phyloP scores from a whole-genome alignment of 2,888 invertebrate species.

The Thyatira batis region DNA sequence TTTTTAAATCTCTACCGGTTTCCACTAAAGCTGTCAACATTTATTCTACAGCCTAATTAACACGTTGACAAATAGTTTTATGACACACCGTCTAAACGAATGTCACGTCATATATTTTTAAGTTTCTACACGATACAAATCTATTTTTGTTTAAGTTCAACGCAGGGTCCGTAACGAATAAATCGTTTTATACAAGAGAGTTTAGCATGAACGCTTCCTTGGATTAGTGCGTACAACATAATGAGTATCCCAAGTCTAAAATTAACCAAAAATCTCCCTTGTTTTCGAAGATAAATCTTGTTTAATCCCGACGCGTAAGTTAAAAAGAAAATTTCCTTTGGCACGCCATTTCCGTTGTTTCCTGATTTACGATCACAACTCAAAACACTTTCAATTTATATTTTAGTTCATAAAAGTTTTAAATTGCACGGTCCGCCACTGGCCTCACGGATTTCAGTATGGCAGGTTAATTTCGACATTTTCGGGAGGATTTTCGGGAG shows the following conservation, averaged over 20 bases:
- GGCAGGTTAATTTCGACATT: conserved; percentile 51
- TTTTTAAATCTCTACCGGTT: conserved; percentile 50
- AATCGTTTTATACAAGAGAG: conserved; percentile 48
- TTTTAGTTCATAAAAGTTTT: conserved; percentile 54
- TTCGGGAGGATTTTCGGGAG: conserved; percentile 37
- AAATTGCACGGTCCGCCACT: conserved; percentile 41
- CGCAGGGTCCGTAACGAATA: conserved; percentile 48
- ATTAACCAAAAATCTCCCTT: conserved; percentile 54
- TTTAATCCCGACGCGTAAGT: conserved; percentile 56
- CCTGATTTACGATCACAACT: conserved; percentile 45
- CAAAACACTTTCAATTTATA: conserved; percentile 28
- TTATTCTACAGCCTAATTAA: conserved; percentile 66
- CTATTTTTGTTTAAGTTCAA: conserved; percentile 65
- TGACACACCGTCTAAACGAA: conserved; percentile 62
- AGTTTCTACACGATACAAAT: conserved; percentile 43
- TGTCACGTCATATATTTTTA: conserved; percentile 63
- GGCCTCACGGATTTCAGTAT: conserved; percentile 26
- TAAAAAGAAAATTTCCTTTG: conserved; percentile 53
- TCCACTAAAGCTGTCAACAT: conserved; percentile 70
- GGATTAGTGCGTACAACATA: conserved; percentile 59
- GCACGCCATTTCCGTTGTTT: conserved; percentile 46
- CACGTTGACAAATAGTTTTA: conserved; percentile 74
- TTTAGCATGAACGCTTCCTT: conserved; percentile 43
- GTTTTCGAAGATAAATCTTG: conserved; percentile 60
- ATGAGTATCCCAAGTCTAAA: conserved; percentile 52